Base-by-base conservation (phyloP, 2,888 invertebrate species). In the Drosophila pseudotakahashii region DNA sequence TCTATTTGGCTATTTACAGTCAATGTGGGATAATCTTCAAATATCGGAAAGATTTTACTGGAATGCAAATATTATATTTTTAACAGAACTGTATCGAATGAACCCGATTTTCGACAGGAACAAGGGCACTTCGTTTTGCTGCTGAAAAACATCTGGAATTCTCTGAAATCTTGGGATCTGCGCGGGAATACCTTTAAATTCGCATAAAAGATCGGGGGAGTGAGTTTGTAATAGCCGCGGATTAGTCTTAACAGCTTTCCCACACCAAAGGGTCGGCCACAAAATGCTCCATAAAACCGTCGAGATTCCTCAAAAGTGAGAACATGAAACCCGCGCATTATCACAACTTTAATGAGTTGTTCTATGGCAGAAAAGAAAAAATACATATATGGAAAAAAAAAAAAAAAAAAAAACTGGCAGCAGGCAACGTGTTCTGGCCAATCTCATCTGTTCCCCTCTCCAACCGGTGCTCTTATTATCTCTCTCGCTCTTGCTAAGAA, bases 321-420 rank as follows among this genome's bases (percentile, higher is more conserved):
- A 78, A 78, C 68, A 60, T 63, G 59, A 75, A 74, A 62, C 73
- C 60, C 68, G 77, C 77, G 63, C 80, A 85, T 79, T 81, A 81
- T 86, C 83, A 79, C 86, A 81, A 86, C 80, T 86, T 81, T 81
- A 79, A 86, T 86, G 75, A 82, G 77, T 80, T 45, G 50, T 64
- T 71, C 61, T 71, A 73, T 62, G 68, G 81, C 82, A 61, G 53
- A 71, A 69, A 63, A 59, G 69, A 69, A 63, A 59, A 61, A 73
- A 52, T 53, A 62, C 48, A 32, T 61, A 23, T 30, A n/a, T 45
- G 57, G 16, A 39, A 62, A 51, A 37, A 10, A 26, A 19, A 37
- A 45, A 26, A 6, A 51, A 37, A 47, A 39, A 68, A 70, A 58
- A 42, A 70, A 45, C 36, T 36, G 36, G 11, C 47, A 47, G 47